Evolutionary conservation across 2,797 vertebrate species (phyloP), one percentile per base, ranked within the genome.

Genomic region (Botia almorhae): DNA sequence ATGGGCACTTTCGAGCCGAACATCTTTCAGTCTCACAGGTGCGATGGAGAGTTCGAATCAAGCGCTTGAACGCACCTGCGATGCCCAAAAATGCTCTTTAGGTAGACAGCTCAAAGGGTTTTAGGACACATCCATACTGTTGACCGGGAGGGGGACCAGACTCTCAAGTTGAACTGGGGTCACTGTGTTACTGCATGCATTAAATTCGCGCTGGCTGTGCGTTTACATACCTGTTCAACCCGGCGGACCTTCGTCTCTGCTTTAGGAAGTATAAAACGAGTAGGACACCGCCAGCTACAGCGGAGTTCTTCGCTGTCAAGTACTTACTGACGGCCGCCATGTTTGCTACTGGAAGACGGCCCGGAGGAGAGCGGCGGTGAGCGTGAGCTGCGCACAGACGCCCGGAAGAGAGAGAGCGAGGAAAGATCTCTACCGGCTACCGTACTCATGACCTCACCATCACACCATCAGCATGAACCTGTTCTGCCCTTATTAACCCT

Each of bases 321-420:
- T 95, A 95, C 89, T 95, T 98, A 92, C 97, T 98, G 89, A 97
- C 91, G 63, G 92, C 93, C 91, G 96, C 97, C 97, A 99, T 99
- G 87, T 92, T 89, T 80, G 85, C 81, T 39, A 70, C 82, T 84
- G 87, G 80, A n/a, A 14, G 67, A 65, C 50, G 11, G 17, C 21
- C 65, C 58, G 58, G 69, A 65, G 77, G 29, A n/a, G 33, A 67
- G 17, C 64, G 64, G 14, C 1, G n/a, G n/a, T 43, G 63, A n/a
- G 64, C 64, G 33, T 12, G n/a, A 53, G 77, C 58, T 12, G 3
- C 23, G 26, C 43, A 23, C 48, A 26, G 58, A 53, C 60, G 8
- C 58, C 69, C 68, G 69, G 46, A 55, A 72, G 17, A 43, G 39
- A 33, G 16, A 12, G 33, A 63, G 12, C 60, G 60, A 33, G 19